A percentile compares a stretch with the other conserved stretches of the same genome.
phyloP scores from a whole-genome alignment of 64 coral and sea anemone species.

The Platygyra sinensis region DNA sequence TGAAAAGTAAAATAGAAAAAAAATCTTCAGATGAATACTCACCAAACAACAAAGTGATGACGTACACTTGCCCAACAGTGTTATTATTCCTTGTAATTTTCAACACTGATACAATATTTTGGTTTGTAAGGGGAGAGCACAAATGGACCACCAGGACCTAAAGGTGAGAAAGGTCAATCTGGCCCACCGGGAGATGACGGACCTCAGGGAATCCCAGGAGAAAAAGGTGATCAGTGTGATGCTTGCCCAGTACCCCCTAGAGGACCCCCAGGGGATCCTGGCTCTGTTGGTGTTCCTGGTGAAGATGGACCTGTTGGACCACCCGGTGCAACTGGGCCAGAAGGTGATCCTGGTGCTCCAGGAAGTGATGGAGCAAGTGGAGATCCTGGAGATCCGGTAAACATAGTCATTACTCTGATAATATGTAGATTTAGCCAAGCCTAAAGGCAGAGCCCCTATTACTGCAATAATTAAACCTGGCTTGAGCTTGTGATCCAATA shows the following conservation, averaged over 20 bases:
- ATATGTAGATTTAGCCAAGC: no score
- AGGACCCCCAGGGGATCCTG: slow-evolving; percentile 42
- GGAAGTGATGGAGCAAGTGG: slow-evolving; percentile 39
- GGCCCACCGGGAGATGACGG: slow-evolving; percentile 35
- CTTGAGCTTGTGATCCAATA: no score
- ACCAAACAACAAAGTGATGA: no score
- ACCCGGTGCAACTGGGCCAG: not conserved
- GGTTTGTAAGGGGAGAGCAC: not conserved
- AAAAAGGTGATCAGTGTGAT: slow-evolving; percentile 15
- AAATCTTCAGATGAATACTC: no score
- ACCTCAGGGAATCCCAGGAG: not conserved
- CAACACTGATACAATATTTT: no score
- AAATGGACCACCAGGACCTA: slow-evolving; percentile 26
- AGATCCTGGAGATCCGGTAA: slow-evolving; percentile 19
- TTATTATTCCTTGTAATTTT: no score
- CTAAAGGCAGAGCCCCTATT: no score
- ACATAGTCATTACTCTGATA: not conserved
- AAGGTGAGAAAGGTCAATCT: slow-evolving; percentile 13
- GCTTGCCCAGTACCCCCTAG: not conserved
- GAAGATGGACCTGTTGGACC: slow-evolving; percentile 20
- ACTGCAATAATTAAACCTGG: no score
- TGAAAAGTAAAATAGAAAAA: no score
- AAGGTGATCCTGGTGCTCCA: slow-evolving; percentile 11
- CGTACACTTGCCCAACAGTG: no score
- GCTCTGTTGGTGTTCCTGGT: slow-evolving; percentile 3